Evolutionary conservation across 2,888 invertebrate species (phyloP).

Genomic region (Apamea epomidion): DNA sequence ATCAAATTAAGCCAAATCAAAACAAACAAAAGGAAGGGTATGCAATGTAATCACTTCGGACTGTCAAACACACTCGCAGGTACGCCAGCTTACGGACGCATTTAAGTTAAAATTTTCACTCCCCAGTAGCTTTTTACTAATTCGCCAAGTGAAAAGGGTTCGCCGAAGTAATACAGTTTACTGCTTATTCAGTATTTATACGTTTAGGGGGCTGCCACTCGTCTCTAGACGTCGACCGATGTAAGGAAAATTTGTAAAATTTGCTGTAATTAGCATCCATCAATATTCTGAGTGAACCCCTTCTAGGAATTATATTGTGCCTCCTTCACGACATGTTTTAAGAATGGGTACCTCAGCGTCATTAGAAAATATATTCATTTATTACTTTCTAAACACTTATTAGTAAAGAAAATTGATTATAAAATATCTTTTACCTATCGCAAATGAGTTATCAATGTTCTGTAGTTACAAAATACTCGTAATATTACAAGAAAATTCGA

Average conservation of each 20-base stretch:
- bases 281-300: constrained; percentile 61
- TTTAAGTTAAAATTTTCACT: constrained; percentile 91
- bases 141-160: constrained; percentile 91
- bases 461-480: not conserved
- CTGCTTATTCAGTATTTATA: constrained; percentile 91
- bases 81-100: constrained; percentile 85
- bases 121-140: constrained; percentile 91
- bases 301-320: constrained; percentile 44
- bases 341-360: constrained; percentile 17
- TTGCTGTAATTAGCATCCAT: constrained; percentile 78
- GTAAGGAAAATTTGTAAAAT: constrained; percentile 87
- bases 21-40: constrained; percentile 88
- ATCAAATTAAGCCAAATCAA: constrained; percentile 88
- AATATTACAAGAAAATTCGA: constrained; percentile 12
- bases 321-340: constrained; percentile 43
- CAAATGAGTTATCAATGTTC: not conserved
- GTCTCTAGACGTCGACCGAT: constrained; percentile 81
- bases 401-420: not conserved
- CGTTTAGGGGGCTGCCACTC: constrained; percentile 86
- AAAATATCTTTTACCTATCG: not conserved
- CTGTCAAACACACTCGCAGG: constrained; percentile 90
- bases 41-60: constrained; percentile 88
- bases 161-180: constrained; percentile 90
- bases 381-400: not conserved
- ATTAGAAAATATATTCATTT: not conserved